Evolutionary conservation across 2,113 vertebrate genomes (phyloP).

Genomic region (Neodontobutis hainanensis): DNA sequence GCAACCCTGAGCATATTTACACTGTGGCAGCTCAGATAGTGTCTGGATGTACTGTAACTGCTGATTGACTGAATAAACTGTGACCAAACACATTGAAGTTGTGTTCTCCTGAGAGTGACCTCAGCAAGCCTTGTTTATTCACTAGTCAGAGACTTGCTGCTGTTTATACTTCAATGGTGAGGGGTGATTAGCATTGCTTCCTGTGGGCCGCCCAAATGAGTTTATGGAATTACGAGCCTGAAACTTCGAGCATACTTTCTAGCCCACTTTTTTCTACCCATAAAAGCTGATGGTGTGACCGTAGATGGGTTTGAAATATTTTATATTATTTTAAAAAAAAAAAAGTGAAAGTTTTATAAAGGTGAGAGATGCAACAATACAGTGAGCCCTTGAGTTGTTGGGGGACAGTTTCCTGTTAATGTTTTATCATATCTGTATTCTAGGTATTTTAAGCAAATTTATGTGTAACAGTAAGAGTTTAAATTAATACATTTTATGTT

Average conservation of each 20-base stretch:
- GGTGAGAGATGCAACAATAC: too few species aligned
- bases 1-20: not conserved
- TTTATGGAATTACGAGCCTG: constrained; percentile 1
- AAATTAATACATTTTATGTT: too few species aligned
- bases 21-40: not conserved
- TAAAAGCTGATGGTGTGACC: too few species aligned
- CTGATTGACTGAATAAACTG: not conserved
- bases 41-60: not conserved
- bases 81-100: not conserved
- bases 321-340: too few species aligned
- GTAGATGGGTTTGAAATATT: too few species aligned
- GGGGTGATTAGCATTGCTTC: constrained; percentile 27
- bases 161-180: constrained; percentile 33
- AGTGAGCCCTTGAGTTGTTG: too few species aligned
- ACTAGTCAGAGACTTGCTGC: not conserved
- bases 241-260: not conserved
- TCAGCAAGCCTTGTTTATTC: constrained; percentile 7
- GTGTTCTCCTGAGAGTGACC: not conserved
- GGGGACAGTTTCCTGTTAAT: too few species aligned
- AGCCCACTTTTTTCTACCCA: too few species aligned
- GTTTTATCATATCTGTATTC: too few species aligned
- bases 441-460: too few species aligned
- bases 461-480: too few species aligned
- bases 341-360: too few species aligned
- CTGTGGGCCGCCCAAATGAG: constrained; percentile 17